These are phyloP conservation scores for Empidonax traillii DNA, from an alignment of 2,113 vertebrate genomes.

Conservation along the genomic window DNA sequence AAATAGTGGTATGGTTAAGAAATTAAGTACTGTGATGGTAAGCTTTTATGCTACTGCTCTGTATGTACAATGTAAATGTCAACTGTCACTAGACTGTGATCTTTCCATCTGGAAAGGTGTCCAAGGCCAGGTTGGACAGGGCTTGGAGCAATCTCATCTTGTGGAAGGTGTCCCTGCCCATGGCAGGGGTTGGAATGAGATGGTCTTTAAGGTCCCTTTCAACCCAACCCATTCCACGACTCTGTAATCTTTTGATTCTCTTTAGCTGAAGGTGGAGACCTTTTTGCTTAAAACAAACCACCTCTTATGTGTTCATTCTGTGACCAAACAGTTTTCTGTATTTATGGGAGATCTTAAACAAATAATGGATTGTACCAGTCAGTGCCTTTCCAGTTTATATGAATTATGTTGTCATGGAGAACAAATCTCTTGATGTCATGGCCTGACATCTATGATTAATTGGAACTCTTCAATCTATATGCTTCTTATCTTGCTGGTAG, in stretches of 20 bases:
- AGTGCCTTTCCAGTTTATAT: background rate
- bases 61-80: background rate
- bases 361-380: background rate
- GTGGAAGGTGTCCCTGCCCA: background rate
- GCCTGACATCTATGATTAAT: background rate
- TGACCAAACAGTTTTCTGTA: background rate
- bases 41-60: background rate
- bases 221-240: background rate
- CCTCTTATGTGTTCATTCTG: fast-evolving
- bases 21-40: background rate
- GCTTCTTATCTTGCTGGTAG: background rate
- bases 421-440: background rate
- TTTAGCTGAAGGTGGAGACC: background rate
- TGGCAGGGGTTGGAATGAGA: background rate
- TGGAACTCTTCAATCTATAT: background rate
- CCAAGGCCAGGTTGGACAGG: background rate
- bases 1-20: background rate
- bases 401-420: background rate
- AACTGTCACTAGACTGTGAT: background rate
- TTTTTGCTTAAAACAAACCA: background rate
- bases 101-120: background rate
- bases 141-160: background rate
- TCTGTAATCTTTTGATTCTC: background rate
- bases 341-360: background rate
- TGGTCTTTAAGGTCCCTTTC: background rate